Base-by-base conservation (phyloP, 2,797 vertebrate genomes). In the Chaetophractus vellerosus region DNA sequence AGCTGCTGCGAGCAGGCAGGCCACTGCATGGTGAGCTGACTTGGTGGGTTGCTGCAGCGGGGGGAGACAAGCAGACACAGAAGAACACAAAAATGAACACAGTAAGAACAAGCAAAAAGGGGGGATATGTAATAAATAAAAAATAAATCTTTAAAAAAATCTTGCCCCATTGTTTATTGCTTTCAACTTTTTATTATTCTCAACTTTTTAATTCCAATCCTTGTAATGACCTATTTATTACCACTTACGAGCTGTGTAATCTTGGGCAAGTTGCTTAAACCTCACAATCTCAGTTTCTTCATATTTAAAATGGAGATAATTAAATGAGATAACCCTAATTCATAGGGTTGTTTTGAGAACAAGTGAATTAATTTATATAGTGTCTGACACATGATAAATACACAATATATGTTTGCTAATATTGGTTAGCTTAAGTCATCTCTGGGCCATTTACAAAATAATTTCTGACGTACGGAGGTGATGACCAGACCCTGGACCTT, bases 251-350 rank as follows among this genome's bases (percentile, higher is more conserved):
- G n/a, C n/a, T n/a, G n/a, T n/a, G n/a, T n/a, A n/a, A n/a, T n/a
- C n/a, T n/a, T n/a, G n/a, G 24, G 36, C 41, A 94, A 63, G 1
- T 45, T 75, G 28, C 52, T 88, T 52, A 74, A 74, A 61, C 41
- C 18, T 86, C 55, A 52, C 75, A 79, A n/a, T 38, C 38, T 89
- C 50, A 71, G 18, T 63, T 79, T 79, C 57, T 23, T 85, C 18
- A 85, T 79, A 33, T 88, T 88, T 76, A 38, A 84, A 93, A 52
- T 50, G 33, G 38, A 61, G 36, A 69, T 90, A 57, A 72, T 79
- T 80, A 78, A 6, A 61, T 80, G 28, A 74, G 52, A 75, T 75
- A 81, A 55, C 9, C 12, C 52, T 61, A 59, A 7, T 68, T 90
- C 38, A 23, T 55, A 52, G 59, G n/a, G 41, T 31, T 72, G 21